Evolutionary conservation across 2,113 vertebrate species (phyloP), one percentile per base, ranked within the genome.

Genomic region (Barnardius zonarius): DNA sequence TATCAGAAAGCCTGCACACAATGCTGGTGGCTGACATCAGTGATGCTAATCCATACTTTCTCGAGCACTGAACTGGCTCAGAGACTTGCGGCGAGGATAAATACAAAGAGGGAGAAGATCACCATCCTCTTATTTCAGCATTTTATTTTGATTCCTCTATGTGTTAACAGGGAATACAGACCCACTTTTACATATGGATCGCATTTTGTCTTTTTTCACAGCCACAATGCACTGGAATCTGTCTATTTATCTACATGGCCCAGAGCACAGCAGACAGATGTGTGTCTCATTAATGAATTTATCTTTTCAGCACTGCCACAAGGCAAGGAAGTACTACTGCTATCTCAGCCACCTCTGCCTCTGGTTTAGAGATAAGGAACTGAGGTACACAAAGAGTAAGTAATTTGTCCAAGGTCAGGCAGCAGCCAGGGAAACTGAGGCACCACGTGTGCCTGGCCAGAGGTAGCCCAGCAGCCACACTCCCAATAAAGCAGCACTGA

Each of bases 381-480:
- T 0, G 7, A 81, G 54, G 27, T 11, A n/a, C 37, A 59, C 2
- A 48, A 33, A 22, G 61, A 84, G 49, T 13, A 17, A 62, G 25
- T 2, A 33, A 30, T 68, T 63, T 76, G 35, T 41, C 57, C 86
- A 88, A 62, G 73, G 62, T 86, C 52, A 33, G 41, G 51, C 35
- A 73, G 67, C 63, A 80, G 30, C 8, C 20, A 51, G 77, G 44
- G 91, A 91, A 95, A 94, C 78, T 62, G 87, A 97, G 92, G 83
- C 83, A 68, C 57, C 0, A 1, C 0, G 0, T 3, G 4, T 63
- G 31, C 18, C 41, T n/a, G 49, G 30, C 33, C 48, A 35, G 59
- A 41, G 49, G 20, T n/a, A 68, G 30, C 31, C 14, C 49, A 44
- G 62, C 3, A 9, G 24, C 13, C 17, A 1, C 22, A 2, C 23